Evolutionary conservation across 2,888 invertebrate species (phyloP).

Genomic region (Sarcophaga subvicina): DNA sequence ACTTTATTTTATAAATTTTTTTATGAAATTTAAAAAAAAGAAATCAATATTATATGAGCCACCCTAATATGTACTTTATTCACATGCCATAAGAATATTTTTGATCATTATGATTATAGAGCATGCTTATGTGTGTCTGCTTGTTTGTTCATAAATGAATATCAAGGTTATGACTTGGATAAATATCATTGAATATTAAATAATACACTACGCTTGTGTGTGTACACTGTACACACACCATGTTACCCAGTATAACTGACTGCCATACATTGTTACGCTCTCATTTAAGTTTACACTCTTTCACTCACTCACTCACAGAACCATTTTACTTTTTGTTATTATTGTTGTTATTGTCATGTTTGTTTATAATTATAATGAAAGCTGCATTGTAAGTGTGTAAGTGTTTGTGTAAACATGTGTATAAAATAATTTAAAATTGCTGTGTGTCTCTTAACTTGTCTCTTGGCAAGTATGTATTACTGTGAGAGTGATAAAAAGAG

Average conservation of each 20-base stretch:
- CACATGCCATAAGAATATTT: no score
- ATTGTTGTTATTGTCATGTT: constrained; percentile 6
- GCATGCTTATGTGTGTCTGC: no score
- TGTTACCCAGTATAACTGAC: neutral
- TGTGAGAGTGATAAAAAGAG: no score
- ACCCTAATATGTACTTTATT: no score
- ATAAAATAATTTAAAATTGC: no score
- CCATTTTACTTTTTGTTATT: neutral
- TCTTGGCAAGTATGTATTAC: no score
- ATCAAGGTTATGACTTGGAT: constrained; percentile 7
- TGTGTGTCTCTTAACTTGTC: no score
- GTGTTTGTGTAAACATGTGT: neutral
- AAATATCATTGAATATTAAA: constrained; percentile 7
- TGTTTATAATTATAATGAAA: constrained; percentile 3
- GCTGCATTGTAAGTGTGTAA: neutral
- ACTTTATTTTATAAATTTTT: no score
- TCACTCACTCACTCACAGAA: neutral
- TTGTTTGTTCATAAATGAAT: neutral
- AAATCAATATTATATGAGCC: no score
- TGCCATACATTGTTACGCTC: neutral
- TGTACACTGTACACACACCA: no score
- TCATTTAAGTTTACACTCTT: neutral
- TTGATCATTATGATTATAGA: no score
- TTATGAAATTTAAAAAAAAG: no score
- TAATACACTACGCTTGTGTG: neutral